Base-by-base conservation (phyloP, 2,888 invertebrate genomes). In the Hipparchia semele region DNA sequence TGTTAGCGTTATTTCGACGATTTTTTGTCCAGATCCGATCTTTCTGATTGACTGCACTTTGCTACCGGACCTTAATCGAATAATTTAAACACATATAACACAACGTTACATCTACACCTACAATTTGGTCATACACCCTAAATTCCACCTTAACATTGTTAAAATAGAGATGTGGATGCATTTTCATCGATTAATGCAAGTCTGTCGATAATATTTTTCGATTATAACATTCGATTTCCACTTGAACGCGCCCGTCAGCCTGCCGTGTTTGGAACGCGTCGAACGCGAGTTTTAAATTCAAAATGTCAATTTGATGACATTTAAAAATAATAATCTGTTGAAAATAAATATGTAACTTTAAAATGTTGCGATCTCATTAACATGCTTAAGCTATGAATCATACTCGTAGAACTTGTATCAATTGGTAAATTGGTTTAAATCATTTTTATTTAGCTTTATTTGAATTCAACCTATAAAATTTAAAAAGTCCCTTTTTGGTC, bases 1-100 rank as follows among this genome's bases (percentile, higher is more conserved):
- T 73, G 80, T 75, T 71, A 72, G 75, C 79, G 78, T 81, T 86
- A 84, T 87, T 84, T 84, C 84, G 85, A 86, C 80, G 88, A 91
- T 91, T 87, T 84, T 78, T 87, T 83, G 75, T 79, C 80, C 81
- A 78, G 87, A 90, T 90, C 82, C 79, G 80, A 92, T 91, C 90
- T 91, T 92, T 91, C 86, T 88, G 80, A 91, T 90, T 85, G 85
- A 84, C 80, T 82, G 84, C 79, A 82, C 86, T 83, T 81, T 77
- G 92, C 92, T 92, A 92, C 92, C 80, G 91, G 82, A 81, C 82
- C 82, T 79, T 80, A 80, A 80, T 80, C 80, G 78, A 78, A 80
- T 79, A 80, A 79, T 78, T 73, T 76, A 77, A 80, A 79, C 79
- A 81, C 76, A 74, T 70, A 78, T 73, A 74, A 79, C 73, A 79